Base-by-base conservation (phyloP, 2,888 invertebrate species). In the Congeria kusceri region DNA sequence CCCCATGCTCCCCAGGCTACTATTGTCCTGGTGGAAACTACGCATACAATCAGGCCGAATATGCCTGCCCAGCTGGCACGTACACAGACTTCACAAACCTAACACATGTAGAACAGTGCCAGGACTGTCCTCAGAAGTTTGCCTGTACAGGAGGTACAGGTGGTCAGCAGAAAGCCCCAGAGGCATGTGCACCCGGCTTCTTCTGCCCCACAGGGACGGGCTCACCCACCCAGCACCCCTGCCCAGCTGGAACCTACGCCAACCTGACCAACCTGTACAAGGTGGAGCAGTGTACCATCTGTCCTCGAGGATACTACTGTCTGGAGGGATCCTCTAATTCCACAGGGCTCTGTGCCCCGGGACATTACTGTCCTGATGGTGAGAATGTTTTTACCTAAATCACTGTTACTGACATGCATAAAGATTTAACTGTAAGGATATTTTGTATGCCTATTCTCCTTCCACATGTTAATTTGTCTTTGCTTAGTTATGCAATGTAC, bases 311-410 rank as follows among this genome's bases (percentile, higher is more conserved):
- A 11, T 91, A 81, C 71, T 93, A 90, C 83, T 93, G 92, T 83
- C 70, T 91, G 15, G 86, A 90, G 66, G 92, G 91, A 0, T 89
- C 91, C 0, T 61, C 87, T 18, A 67, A 86, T 44, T 89, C 92
- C 0, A 90, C 91, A 18, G 91, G 77, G 0, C 69, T 81, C 1
- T 93, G 92, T 86, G 80, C 72, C 44, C 77, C 79, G 53, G 92
- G 92, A 5, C 91, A 92, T 68, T 93, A 87, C 82, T 92, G 92
- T 82, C 92, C 92, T 15, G 86, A 88, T 72, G 90, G 92, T 92
- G 77, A 86, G 88, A 57, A 32, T 15, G 1, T 46, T 15, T 83
- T 79, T 73, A 79, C 90, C 3, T 64, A 58, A 29, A 77, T 80
- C 7, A 74, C 72, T 3, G 27, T 69, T 3, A 58, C 67, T 23